Evolutionary conservation across 2,797 vertebrate genomes (phyloP).

Genomic region (Ctenochaetus hawaiiensis): DNA sequence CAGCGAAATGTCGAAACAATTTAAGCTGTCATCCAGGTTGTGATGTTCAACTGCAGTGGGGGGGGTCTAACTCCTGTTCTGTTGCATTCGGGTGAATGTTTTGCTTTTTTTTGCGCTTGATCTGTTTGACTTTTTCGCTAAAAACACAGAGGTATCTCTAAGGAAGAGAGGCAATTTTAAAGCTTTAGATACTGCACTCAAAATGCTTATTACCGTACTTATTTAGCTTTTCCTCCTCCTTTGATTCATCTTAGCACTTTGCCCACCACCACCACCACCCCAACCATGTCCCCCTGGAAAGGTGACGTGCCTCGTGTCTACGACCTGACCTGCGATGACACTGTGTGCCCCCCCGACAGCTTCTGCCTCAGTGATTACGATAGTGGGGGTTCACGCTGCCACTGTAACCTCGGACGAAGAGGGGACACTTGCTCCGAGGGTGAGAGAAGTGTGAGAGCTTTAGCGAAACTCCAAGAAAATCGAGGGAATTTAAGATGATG

Average conservation of each 20-base stretch:
- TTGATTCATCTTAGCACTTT: constrained; percentile 46
- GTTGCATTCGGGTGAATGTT: constrained; percentile 9
- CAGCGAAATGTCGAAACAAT: constrained; percentile 52
- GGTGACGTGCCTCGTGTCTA: constrained; percentile 83
- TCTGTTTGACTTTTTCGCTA: not conserved
- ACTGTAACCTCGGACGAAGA: constrained; percentile 92
- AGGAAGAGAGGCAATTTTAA: constrained; percentile 1
- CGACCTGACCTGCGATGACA: constrained; percentile 90
- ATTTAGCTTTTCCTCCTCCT: not conserved
- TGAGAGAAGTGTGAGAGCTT: constrained; percentile 58
- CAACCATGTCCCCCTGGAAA: constrained; percentile 70
- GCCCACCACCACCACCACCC: constrained; percentile 46
- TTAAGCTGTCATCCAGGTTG: constrained; percentile 23
- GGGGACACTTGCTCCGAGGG: constrained; percentile 90
- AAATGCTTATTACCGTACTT: not conserved
- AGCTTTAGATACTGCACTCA: not conserved
- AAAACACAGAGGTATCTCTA: not conserved
- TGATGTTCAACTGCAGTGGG: not conserved
- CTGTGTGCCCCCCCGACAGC: constrained; percentile 90
- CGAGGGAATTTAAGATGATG: too few species aligned
- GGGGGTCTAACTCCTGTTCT: not conserved
- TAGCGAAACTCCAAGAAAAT: not conserved
- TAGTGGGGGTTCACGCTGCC: constrained; percentile 90
- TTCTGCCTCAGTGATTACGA: constrained; percentile 93
- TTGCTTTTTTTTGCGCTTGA: not conserved